phyloP scores from a whole-genome alignment of 2,113 vertebrate genomes.

The Nothocercus julius region DNA sequence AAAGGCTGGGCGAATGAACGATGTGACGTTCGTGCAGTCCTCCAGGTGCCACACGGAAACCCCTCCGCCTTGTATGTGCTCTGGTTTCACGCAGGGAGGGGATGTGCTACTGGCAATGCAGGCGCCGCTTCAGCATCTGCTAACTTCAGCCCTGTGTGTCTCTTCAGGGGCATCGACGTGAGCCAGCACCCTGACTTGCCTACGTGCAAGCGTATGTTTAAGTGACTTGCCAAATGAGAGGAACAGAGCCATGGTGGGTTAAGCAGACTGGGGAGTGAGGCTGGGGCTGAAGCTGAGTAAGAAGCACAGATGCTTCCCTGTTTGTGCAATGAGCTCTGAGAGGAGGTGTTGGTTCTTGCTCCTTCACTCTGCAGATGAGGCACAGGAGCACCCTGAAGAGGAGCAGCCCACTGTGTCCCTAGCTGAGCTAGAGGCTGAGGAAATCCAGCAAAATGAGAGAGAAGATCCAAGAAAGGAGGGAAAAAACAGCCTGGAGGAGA shows the following conservation, averaged over 20 bases:
- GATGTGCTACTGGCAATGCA: background rate
- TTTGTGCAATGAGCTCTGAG: constrained; percentile 26
- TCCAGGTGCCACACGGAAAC: background rate
- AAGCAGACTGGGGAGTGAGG: background rate
- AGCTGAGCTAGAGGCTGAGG: constrained; percentile 58
- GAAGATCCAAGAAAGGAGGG: constrained; percentile 62
- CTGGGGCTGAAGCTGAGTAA: background rate
- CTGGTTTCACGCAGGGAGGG: background rate
- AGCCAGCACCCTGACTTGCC: background rate
- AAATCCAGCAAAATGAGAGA: constrained; percentile 46
- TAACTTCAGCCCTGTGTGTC: background rate
- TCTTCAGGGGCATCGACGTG: background rate
- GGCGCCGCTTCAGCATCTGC: background rate
- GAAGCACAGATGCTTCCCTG: background rate
- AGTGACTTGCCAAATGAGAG: background rate
- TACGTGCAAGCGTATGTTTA: background rate
- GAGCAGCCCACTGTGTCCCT: constrained; percentile 63
- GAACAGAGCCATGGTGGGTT: background rate
- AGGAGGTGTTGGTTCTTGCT: constrained; percentile 4
- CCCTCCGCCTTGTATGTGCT: background rate
- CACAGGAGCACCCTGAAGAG: background rate
- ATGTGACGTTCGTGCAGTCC: background rate
- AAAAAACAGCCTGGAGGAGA: constrained; percentile 45
- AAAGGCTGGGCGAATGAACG: background rate
- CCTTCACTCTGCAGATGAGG: constrained; percentile 74